Conservation (phyloP, 2,888 invertebrate species). For the Hecatera dysodea region DNA sequence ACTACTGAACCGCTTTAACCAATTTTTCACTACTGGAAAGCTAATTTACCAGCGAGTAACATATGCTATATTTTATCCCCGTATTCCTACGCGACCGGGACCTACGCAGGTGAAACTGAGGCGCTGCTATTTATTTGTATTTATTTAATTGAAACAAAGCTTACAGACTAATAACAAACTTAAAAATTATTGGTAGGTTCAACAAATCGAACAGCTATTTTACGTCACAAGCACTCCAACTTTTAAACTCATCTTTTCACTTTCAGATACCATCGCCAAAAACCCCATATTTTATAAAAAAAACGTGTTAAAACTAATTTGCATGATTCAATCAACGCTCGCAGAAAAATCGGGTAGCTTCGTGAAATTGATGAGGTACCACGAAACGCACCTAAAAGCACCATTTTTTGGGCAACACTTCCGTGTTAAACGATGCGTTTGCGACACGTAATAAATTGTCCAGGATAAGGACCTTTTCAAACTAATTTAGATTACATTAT, state of each 20-base stretch:
- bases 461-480: slow-evolving; percentile 13
- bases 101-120: no score
- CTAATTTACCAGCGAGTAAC: no score
- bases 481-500: slow-evolving; percentile 28
- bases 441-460: slow-evolving; percentile 36
- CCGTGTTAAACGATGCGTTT: slow-evolving; percentile 38
- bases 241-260: neutral
- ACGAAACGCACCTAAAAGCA: slow-evolving; percentile 68
- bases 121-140: no score
- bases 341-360: slow-evolving; percentile 67
- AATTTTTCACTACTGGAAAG: no score
- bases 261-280: slow-evolving; percentile 39
- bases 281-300: slow-evolving; percentile 31
- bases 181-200: neutral
- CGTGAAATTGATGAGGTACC: slow-evolving; percentile 66
- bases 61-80: no score
- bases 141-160: no score
- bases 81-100: no score
- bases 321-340: slow-evolving; percentile 63
- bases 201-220: neutral
- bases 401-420: slow-evolving; percentile 56
- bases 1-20: no score
- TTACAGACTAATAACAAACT: no score
- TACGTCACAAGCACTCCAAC: neutral
- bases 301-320: slow-evolving; percentile 60